Evolutionary conservation across 2,113 vertebrate genomes (phyloP).

Genomic region (Cricetomys ansorgei): DNA sequence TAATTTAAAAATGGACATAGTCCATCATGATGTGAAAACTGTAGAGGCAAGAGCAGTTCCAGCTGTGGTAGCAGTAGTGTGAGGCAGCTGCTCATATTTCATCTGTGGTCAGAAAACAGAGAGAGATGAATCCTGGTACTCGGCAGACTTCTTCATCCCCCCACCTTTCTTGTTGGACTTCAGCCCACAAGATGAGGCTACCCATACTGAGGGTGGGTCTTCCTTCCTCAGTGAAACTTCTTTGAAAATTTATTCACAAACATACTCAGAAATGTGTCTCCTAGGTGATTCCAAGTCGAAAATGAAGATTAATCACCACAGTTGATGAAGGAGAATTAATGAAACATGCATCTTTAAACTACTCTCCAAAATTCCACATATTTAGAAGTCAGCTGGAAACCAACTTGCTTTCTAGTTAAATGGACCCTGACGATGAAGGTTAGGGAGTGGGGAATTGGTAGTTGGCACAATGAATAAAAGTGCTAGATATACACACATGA

Average conservation of each 20-base stretch:
- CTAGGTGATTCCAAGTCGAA: neutral
- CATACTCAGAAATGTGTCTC: neutral
- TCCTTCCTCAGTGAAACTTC: neutral
- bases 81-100: neutral
- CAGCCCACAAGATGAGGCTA: neutral
- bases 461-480: too few species aligned
- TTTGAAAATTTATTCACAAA: neutral
- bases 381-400: constrained; percentile 13
- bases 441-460: neutral
- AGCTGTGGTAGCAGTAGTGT: neutral
- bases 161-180: neutral
- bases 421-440: neutral
- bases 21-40: neutral
- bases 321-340: neutral
- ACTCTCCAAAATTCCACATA: neutral
- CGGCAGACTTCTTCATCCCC: neutral
- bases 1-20: neutral
- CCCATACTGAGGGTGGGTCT: neutral
- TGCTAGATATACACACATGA: neutral
- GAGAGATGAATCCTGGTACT: neutral
- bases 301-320: neutral
- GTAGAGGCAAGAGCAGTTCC: neutral
- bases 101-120: neutral
- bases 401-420: constrained; percentile 1
- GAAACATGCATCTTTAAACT: constrained; percentile 3